Conservation (phyloP, 2,888 invertebrate species). For the Zootermopsis nevadensis region DNA sequence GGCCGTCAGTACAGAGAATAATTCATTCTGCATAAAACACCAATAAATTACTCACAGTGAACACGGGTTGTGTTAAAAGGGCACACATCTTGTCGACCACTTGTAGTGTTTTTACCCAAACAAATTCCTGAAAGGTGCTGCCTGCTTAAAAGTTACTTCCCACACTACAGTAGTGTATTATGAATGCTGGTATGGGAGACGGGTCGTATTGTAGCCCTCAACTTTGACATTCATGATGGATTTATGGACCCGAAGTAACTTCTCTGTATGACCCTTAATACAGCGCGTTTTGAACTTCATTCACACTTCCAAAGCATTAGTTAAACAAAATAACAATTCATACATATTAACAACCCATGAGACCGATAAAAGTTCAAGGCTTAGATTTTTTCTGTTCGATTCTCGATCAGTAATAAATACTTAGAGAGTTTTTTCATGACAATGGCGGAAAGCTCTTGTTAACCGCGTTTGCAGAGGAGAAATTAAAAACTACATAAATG, state of each 20-base stretch:
- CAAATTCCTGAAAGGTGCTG: not conserved
- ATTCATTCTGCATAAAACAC: constrained; percentile 37
- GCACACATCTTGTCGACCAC: constrained; percentile 24
- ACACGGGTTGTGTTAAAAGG: constrained; percentile 31
- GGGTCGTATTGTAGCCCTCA: not conserved
- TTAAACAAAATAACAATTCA: too few species aligned
- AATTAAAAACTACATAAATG: too few species aligned
- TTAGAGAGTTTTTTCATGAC: too few species aligned
- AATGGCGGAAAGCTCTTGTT: too few species aligned
- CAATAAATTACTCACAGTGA: constrained; percentile 44
- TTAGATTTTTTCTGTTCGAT: too few species aligned
- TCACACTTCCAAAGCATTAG: too few species aligned
- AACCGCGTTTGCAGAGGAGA: too few species aligned
- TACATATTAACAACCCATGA: too few species aligned
- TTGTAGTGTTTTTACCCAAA: constrained; percentile 21
- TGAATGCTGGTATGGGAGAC: constrained; percentile 23
- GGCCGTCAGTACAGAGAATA: not conserved
- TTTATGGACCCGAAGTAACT: constrained; percentile 34
- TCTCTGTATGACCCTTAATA: constrained; percentile 1
- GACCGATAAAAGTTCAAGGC: too few species aligned
- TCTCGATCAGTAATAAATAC: too few species aligned
- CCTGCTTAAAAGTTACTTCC: too few species aligned
- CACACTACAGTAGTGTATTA: not conserved
- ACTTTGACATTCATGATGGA: constrained; percentile 42
- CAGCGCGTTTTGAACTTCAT: not conserved